Conservation (phyloP, 2,888 invertebrate genomes). For the Fragum fragum region DNA sequence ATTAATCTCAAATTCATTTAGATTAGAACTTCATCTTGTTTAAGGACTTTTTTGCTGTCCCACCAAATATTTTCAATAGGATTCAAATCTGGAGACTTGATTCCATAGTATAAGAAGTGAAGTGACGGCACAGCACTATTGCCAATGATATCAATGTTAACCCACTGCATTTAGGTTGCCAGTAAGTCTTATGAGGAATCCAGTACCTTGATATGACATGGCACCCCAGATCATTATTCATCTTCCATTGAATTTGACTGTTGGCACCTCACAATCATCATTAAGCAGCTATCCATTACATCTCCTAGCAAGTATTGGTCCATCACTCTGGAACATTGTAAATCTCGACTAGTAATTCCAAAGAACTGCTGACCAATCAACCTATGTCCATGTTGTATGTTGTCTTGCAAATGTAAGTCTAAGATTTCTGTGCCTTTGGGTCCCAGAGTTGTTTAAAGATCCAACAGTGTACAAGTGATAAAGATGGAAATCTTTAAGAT, state of each 20-base stretch:
- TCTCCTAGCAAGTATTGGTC: neutral
- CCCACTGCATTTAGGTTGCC: conserved; percentile 30
- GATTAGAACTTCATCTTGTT: neutral
- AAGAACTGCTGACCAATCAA: conserved; percentile 36
- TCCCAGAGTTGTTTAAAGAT: no score
- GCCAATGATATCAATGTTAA: conserved; percentile 32
- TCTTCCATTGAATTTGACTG: neutral
- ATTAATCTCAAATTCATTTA: neutral
- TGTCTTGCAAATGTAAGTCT: conserved; percentile 29
- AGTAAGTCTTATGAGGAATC: neutral
- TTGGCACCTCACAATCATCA: neutral
- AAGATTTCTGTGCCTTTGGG: conserved; percentile 27
- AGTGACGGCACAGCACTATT: conserved; percentile 15
- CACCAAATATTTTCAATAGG: conserved; percentile 36
- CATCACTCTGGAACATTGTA: conserved; percentile 31
- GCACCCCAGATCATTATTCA: conserved; percentile 4
- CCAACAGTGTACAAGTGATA: no score
- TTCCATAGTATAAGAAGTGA: conserved; percentile 31
- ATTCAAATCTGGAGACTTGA: conserved; percentile 33
- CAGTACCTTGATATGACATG: neutral
- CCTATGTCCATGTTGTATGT: conserved; percentile 34
- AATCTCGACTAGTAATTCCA: conserved; percentile 38
- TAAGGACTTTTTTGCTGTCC: neutral
- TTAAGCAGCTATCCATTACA: neutral
- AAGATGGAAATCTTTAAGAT: no score